phyloP scores from a whole-genome alignment of 1,140 invertebrate genomes.

The Drosophila nannoptera region DNA sequence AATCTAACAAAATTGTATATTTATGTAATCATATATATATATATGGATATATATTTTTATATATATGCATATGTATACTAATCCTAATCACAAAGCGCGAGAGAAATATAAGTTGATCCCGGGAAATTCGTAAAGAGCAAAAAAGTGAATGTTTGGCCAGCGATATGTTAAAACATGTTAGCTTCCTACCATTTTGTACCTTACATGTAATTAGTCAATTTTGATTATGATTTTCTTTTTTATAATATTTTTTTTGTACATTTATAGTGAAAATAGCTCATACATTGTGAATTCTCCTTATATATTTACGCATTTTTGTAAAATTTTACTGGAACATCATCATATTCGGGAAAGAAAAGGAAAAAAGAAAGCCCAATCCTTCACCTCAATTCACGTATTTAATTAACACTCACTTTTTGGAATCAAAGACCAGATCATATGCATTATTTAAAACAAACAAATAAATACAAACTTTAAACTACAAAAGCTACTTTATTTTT shows the following conservation, averaged over 20 bases:
- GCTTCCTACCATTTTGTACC: slow-evolving; percentile 26
- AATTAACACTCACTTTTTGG: slow-evolving; percentile 41
- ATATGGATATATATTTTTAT: not conserved
- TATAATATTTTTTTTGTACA: slow-evolving; percentile 52
- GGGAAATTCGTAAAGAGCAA: slow-evolving; percentile 5
- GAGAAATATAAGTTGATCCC: slow-evolving; percentile 2
- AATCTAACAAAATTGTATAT: slow-evolving; percentile 29
- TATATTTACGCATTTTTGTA: slow-evolving; percentile 45
- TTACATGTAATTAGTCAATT: slow-evolving; percentile 69
- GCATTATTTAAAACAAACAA: slow-evolving; percentile 53
- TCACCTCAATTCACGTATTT: slow-evolving; percentile 26
- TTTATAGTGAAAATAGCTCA: slow-evolving; percentile 50
- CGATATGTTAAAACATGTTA: slow-evolving; percentile 16
- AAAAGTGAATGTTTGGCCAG: not conserved
- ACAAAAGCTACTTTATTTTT: slow-evolving; percentile 21
- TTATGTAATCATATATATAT: not conserved
- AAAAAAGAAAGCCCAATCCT: slow-evolving; percentile 14
- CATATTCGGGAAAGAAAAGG: slow-evolving; percentile 15
- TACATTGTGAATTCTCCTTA: slow-evolving; percentile 44
- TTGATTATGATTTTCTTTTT: not conserved
- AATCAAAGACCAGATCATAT: slow-evolving; percentile 40
- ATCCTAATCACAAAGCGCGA: not conserved
- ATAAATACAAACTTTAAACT: slow-evolving; percentile 57
- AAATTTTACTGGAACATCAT: slow-evolving; percentile 22
- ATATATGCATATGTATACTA: not conserved